These are phyloP conservation scores for Subanguina moxae DNA, from an alignment of 1,140 invertebrate species.

Conservation along the genomic window DNA sequence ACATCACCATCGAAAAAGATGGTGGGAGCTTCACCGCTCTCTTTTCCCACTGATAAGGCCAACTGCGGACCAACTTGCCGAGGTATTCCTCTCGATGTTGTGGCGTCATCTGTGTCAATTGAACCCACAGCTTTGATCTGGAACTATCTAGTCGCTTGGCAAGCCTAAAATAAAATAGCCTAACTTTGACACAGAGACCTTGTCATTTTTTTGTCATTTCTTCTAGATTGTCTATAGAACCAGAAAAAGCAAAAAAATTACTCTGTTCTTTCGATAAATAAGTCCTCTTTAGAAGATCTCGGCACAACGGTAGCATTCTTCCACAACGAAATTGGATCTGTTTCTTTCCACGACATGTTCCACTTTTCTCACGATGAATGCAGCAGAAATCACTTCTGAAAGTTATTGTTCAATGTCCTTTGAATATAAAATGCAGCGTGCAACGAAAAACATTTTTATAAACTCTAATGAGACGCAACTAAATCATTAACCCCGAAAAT, in stretches of 20 bases:
- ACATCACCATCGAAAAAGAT: background rate
- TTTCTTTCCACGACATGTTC: constrained; percentile 38
- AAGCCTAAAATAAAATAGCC: constrained; percentile 16
- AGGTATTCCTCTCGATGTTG: constrained; percentile 19
- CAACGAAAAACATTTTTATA: too few species aligned
- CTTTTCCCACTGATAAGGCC: constrained; percentile 22
- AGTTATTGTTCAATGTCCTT: too few species aligned
- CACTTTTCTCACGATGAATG: too few species aligned
- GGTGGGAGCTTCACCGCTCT: constrained; percentile 5
- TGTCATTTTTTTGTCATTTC: background rate
- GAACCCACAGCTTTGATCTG: constrained; percentile 9
- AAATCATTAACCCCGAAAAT: too few species aligned
- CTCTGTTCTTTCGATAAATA: background rate
- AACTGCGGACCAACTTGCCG: constrained; percentile 1
- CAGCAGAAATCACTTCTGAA: too few species aligned
- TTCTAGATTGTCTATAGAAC: background rate
- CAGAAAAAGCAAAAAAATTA: background rate
- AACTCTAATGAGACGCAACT: too few species aligned
- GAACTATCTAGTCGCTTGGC: background rate
- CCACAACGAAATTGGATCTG: constrained; percentile 21
- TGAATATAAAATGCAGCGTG: too few species aligned
- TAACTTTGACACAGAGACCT: too few species aligned
- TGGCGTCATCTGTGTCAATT: constrained; percentile 14
- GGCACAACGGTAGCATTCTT: constrained; percentile 25
- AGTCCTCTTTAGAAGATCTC: background rate